These are phyloP conservation scores for Drosophila stalkeri DNA, from an alignment of 2,888 invertebrate genomes.

Conservation along the genomic window DNA sequence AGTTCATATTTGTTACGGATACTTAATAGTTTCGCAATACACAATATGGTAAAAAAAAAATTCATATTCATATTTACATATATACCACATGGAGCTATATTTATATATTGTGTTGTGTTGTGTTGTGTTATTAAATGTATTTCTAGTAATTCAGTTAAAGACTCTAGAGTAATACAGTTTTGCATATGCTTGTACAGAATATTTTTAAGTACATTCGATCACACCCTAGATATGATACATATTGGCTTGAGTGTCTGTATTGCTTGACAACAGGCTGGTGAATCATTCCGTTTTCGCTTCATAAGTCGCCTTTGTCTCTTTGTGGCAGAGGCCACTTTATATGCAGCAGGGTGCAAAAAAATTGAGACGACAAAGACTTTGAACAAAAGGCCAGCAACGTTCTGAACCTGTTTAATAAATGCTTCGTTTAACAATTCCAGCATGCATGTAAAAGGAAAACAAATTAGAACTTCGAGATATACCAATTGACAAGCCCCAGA, in stretches of 20 bases:
- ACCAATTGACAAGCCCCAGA: neutral
- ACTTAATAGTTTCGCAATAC: no score
- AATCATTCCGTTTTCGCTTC: constrained; percentile 10
- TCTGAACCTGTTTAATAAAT: constrained; percentile 53
- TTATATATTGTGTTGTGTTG: no score
- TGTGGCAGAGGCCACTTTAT: constrained; percentile 30
- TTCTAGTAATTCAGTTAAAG: neutral
- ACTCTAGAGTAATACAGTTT: neutral
- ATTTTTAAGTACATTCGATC: neutral
- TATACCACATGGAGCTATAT: no score
- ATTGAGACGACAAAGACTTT: constrained; percentile 35
- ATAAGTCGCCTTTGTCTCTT: constrained; percentile 22
- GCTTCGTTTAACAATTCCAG: neutral
- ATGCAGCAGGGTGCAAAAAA: constrained; percentile 22
- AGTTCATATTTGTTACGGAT: no score
- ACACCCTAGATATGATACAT: neutral
- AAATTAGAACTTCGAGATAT: neutral
- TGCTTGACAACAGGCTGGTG: constrained; percentile 14
- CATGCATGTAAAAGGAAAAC: neutral
- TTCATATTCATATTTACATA: no score
- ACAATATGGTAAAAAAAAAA: no score
- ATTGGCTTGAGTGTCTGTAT: neutral
- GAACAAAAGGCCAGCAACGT: constrained; percentile 23
- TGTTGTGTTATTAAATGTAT: no score
- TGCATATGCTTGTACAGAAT: neutral